Conservation (phyloP, 1,140 invertebrate genomes). For the Luehdorfia chinensis region DNA sequence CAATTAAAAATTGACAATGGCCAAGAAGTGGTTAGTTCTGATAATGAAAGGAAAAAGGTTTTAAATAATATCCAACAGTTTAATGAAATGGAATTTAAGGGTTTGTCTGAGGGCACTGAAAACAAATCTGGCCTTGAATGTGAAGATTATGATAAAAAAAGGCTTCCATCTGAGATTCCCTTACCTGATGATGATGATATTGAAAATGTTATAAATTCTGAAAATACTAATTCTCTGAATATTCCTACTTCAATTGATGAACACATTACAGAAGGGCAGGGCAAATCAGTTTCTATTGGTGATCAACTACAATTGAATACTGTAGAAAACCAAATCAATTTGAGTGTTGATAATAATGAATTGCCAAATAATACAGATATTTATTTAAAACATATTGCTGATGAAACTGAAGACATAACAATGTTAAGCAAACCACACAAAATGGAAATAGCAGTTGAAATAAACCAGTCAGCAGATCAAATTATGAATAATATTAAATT, state of each 20-base stretch:
- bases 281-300: background rate
- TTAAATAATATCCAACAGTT: no score
- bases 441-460: background rate
- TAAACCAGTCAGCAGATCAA: no score
- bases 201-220: slow-evolving; percentile 16
- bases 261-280: slow-evolving; percentile 3
- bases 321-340: background rate
- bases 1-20: no score
- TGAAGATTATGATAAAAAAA: slow-evolving; percentile 8
- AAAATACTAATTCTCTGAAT: background rate
- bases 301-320: background rate
- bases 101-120: background rate
- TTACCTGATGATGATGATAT: slow-evolving; percentile 47
- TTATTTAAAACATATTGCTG: no score
- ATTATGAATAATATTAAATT: no score
- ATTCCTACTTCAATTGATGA: background rate
- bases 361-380: no score
- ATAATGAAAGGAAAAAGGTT: no score
- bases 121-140: background rate
- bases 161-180: slow-evolving; percentile 37
- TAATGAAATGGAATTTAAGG: no score
- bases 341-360: slow-evolving; percentile 11
- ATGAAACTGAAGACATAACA: no score
- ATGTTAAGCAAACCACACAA: no score
- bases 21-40: background rate